Evolutionary conservation across 2,888 invertebrate species (phyloP).

Genomic region (Oxytorus armatus): DNA sequence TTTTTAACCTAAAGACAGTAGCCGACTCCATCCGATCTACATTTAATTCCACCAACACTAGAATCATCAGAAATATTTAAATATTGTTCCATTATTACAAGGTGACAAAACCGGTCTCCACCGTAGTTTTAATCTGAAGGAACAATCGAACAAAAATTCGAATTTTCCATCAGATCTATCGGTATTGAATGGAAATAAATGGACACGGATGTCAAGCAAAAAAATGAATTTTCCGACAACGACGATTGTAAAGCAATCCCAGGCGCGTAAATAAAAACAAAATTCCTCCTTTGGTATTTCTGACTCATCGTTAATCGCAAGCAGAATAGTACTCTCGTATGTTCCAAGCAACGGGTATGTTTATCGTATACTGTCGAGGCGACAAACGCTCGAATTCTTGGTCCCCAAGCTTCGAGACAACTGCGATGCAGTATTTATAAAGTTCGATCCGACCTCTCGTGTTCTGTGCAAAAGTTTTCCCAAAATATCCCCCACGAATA

Average conservation of each 20-base stretch:
- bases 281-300: neutral
- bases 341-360: too few relatives aligned
- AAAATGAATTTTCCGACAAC: neutral
- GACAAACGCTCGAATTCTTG: too few relatives aligned
- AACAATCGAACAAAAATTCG: neutral
- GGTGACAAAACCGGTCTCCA: too few relatives aligned
- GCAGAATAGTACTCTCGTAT: too few relatives aligned
- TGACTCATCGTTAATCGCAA: neutral
- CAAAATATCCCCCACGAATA: slow-evolving; percentile 9
- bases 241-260: neutral
- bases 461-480: slow-evolving; percentile 7
- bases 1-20: too few relatives aligned
- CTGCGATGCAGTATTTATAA: too few relatives aligned
- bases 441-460: slow-evolving; percentile 42
- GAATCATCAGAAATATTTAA: too few relatives aligned
- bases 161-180: neutral
- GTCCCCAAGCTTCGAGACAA: too few relatives aligned
- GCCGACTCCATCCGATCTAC: too few relatives aligned
- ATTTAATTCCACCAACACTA: too few relatives aligned
- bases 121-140: neutral
- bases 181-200: neutral
- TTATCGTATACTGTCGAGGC: too few relatives aligned
- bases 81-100: too few relatives aligned
- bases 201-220: neutral
- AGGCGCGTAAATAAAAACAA: neutral